phyloP scores from a whole-genome alignment of 2,113 vertebrate genomes.

The Cathartes aura region DNA sequence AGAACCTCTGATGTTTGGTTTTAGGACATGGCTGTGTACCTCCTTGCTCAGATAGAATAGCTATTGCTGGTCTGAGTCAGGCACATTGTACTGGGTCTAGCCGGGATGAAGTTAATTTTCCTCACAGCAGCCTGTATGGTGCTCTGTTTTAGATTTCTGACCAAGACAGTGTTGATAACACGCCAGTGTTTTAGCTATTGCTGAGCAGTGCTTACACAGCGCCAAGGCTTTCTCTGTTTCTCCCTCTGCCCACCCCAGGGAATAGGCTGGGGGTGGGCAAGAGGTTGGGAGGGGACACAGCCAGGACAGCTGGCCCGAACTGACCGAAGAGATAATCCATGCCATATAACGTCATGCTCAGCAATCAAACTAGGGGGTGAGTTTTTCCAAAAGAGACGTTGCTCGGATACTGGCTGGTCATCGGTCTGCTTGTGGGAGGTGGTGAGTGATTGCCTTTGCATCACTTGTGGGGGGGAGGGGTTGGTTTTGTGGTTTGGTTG shows the following conservation, averaged over 20 bases:
- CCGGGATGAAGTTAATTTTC: background rate
- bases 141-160: background rate
- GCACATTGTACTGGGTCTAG: background rate
- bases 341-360: background rate
- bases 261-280: background rate
- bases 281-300: background rate
- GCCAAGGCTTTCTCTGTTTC: background rate
- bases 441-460: background rate
- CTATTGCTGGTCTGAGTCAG: background rate
- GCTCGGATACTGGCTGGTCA: background rate
- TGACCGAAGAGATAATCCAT: background rate
- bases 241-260: background rate
- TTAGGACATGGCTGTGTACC: background rate
- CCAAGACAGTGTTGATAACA: background rate
- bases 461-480: rapidly evolving
- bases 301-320: background rate
- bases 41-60: background rate
- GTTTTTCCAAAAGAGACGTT: background rate
- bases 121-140: background rate
- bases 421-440: background rate
- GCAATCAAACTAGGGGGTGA: background rate
- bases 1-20: background rate
- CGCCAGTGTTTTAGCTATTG: background rate
- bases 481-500: background rate
- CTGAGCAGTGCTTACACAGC: background rate